Conservation (phyloP, 2,888 invertebrate genomes). For the Drosophila kanekoi region DNA sequence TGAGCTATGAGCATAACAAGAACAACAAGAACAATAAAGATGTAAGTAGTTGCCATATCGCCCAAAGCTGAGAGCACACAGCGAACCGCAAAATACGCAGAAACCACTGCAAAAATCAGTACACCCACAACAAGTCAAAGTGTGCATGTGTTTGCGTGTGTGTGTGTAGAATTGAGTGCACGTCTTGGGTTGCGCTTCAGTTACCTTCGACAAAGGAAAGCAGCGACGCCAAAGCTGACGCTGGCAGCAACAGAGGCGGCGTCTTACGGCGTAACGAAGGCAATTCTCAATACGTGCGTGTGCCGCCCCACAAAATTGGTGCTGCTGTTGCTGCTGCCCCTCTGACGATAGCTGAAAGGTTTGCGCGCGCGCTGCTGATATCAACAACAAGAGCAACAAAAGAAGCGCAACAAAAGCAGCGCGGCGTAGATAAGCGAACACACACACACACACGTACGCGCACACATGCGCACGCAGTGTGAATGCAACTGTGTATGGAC, state of each 20-base stretch:
- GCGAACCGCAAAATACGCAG: conserved; percentile 50
- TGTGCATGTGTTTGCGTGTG: conserved; percentile 18
- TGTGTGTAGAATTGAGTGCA: conserved; percentile 53
- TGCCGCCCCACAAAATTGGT: conserved; percentile 26
- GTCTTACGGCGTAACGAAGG: conserved; percentile 50
- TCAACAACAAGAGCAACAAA: conserved; percentile 22
- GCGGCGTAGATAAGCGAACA: conserved; percentile 62
- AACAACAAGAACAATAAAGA: conserved; percentile 8
- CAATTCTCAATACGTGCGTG: conserved; percentile 17
- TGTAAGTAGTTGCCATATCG: conserved; percentile 34
- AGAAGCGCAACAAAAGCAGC: conserved; percentile 56
- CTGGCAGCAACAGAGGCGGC: conserved; percentile 34
- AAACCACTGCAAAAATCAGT: conserved; percentile 48
- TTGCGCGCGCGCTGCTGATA: conserved; percentile 48
- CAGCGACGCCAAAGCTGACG: conserved; percentile 44
- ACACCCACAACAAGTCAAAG: conserved; percentile 38
- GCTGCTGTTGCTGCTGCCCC: neutral
- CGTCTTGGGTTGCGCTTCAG: conserved; percentile 70
- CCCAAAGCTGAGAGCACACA: conserved; percentile 29
- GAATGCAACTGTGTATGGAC: conserved; percentile 31
- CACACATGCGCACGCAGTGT: conserved; percentile 15
- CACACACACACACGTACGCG: conserved; percentile 20
- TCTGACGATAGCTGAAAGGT: conserved; percentile 29
- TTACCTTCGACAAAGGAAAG: conserved; percentile 71
- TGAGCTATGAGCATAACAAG: conserved; percentile 12